A percentile compares a stretch with the other conserved stretches of the same genome.
phyloP scores from a whole-genome alignment of 1,140 invertebrate species.

The Drosophila orosa region DNA sequence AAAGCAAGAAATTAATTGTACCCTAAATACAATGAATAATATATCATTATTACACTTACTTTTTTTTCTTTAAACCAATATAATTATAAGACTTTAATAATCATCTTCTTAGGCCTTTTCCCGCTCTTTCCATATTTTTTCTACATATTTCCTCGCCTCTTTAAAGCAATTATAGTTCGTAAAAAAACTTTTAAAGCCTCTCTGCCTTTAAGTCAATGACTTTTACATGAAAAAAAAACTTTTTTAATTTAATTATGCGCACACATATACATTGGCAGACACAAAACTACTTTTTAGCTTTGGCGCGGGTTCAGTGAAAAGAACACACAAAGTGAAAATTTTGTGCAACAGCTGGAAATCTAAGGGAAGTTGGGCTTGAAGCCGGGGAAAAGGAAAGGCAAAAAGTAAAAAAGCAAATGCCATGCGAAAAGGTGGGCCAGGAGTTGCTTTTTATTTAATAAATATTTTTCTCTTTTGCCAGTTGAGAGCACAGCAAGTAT shows the following conservation, averaged over 20 bases:
- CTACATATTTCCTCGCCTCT: slow-evolving; percentile 5
- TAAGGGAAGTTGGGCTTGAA: slow-evolving; percentile 21
- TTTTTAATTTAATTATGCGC: slow-evolving; percentile 75
- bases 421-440: slow-evolving; percentile 64
- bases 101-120: not conserved
- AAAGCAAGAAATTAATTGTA: no score
- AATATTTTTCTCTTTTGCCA: slow-evolving; percentile 67
- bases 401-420: slow-evolving; percentile 30
- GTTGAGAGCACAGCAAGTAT: slow-evolving; percentile 80
- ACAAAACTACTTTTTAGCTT: slow-evolving; percentile 46
- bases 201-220: slow-evolving; percentile 64
- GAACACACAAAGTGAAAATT: slow-evolving; percentile 59
- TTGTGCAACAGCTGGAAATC: slow-evolving; percentile 50
- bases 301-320: slow-evolving; percentile 60
- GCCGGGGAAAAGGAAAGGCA: slow-evolving; percentile 25
- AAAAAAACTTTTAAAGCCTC: slow-evolving; percentile 11
- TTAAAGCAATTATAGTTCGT: slow-evolving; percentile 33
- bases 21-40: no score
- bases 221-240: slow-evolving; percentile 57
- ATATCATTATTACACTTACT: not conserved
- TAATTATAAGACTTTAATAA: not conserved
- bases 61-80: not conserved
- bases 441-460: slow-evolving; percentile 72
- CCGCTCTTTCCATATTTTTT: not conserved
- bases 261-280: slow-evolving; percentile 39